Evolutionary conservation across 2,888 invertebrate genomes (phyloP).

Genomic region (Panopea generosa): DNA sequence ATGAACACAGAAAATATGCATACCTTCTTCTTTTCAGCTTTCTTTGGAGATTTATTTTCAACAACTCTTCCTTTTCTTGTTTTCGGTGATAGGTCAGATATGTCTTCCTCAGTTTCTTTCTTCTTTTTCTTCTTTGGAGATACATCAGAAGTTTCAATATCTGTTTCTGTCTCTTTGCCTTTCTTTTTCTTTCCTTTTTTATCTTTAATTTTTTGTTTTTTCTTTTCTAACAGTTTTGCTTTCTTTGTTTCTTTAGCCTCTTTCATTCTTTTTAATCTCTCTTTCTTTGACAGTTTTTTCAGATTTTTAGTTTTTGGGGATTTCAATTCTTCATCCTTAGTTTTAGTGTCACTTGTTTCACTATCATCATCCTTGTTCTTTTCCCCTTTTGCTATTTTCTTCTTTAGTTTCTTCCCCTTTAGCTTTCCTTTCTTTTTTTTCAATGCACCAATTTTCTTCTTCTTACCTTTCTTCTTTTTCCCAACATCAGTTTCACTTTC

Average conservation of each 20-base stretch:
- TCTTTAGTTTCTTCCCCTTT: slow-evolving; percentile 38
- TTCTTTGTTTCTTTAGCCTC: slow-evolving; percentile 56
- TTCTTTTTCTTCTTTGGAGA: slow-evolving; percentile 41
- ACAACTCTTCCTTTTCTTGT: slow-evolving; percentile 26
- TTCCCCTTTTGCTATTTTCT: slow-evolving; percentile 23
- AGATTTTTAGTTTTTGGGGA: slow-evolving; percentile 20
- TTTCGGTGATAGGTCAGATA: slow-evolving; percentile 20
- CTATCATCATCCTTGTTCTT: slow-evolving; percentile 25
- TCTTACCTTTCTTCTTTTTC: slow-evolving; percentile 24
- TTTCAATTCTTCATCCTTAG: slow-evolving; percentile 29
- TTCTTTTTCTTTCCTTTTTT: slow-evolving; percentile 27
- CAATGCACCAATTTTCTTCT: slow-evolving; percentile 17
- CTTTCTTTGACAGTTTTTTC: slow-evolving; percentile 55
- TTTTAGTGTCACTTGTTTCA: slow-evolving; percentile 24
- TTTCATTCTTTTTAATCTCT: slow-evolving; percentile 53
- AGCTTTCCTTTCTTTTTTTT: slow-evolving; percentile 35
- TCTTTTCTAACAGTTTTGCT: slow-evolving; percentile 49
- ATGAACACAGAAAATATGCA: too few relatives aligned
- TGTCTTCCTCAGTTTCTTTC: slow-evolving; percentile 27
- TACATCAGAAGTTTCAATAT: slow-evolving; percentile 13
- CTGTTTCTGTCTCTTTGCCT: slow-evolving; percentile 23
- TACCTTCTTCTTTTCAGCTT: slow-evolving; percentile 34
- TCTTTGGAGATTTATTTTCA: slow-evolving; percentile 3
- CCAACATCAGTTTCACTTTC: slow-evolving; percentile 26
- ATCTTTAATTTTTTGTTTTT: slow-evolving; percentile 46